Evolutionary conservation across 2,113 vertebrate species (phyloP).

Genomic region (Chrysochloris asiatica): DNA sequence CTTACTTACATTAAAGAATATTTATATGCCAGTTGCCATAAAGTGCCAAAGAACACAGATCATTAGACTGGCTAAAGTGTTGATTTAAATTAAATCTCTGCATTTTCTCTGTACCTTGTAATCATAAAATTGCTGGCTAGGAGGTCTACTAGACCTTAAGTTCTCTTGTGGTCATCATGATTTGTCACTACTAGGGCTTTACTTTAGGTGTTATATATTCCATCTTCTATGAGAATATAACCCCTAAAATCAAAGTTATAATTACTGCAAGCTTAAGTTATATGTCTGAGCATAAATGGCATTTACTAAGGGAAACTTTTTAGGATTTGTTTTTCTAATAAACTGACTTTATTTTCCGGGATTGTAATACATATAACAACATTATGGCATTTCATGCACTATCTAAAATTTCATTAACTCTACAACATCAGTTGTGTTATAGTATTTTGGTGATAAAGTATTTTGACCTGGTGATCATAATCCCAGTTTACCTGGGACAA

Average conservation of each 20-base stretch:
- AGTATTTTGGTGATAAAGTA: too few relatives aligned
- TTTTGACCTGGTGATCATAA: not conserved
- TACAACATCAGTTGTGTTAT: not conserved
- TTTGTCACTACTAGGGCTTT: not conserved
- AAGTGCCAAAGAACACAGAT: not conserved
- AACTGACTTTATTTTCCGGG: not conserved
- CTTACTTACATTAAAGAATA: slow-evolving; percentile 9
- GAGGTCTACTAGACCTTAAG: not conserved
- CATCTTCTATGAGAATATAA: not conserved
- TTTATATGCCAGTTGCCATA: not conserved
- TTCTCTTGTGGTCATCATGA: not conserved
- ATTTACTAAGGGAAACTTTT: not conserved
- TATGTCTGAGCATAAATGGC: not conserved
- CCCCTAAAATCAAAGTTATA: not conserved
- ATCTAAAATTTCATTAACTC: not conserved
- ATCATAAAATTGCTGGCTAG: not conserved
- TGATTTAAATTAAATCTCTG: not conserved
- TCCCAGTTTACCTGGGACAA: not conserved
- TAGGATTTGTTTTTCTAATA: not conserved
- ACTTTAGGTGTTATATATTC: fast-evolving
- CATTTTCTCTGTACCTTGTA: not conserved
- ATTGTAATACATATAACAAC: not conserved
- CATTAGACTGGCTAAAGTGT: not conserved
- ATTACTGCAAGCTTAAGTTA: not conserved
- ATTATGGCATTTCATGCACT: not conserved